These are phyloP conservation scores for Asbolus verrucosus DNA, from an alignment of 1,140 invertebrate species.

Conservation along the genomic window DNA sequence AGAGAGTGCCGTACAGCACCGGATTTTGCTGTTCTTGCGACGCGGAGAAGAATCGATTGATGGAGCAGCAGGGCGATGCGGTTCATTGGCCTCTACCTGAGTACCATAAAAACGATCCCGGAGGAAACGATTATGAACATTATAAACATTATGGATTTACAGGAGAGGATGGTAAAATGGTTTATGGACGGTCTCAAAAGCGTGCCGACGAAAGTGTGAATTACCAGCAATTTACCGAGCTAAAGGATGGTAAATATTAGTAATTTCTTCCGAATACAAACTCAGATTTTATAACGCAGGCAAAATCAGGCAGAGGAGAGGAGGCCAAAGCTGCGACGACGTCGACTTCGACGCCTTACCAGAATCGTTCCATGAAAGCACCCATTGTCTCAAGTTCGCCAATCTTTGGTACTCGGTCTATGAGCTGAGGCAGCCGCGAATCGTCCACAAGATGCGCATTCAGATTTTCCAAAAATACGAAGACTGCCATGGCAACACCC, in stretches of 20 bases:
- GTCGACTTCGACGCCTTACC: slow-evolving; percentile 63
- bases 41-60: slow-evolving; percentile 51
- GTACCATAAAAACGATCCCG: slow-evolving; percentile 45
- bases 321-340: slow-evolving; percentile 67
- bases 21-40: slow-evolving; percentile 69
- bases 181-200: slow-evolving; percentile 78
- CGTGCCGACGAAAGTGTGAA: slow-evolving; percentile 69
- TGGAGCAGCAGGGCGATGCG: slow-evolving; percentile 46
- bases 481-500: slow-evolving; percentile 54
- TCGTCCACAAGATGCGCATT: slow-evolving; percentile 64
- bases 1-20: slow-evolving; percentile 65
- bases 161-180: slow-evolving; percentile 54
- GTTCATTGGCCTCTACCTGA: slow-evolving; percentile 31
- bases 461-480: slow-evolving; percentile 66
- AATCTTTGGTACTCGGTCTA: slow-evolving; percentile 69
- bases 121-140: slow-evolving; percentile 40
- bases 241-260: slow-evolving; percentile 39
- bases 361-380: slow-evolving; percentile 66
- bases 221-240: slow-evolving; percentile 41
- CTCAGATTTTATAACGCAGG: no score
- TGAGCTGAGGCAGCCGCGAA: slow-evolving; percentile 62
- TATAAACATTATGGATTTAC: slow-evolving; percentile 49
- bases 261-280: slow-evolving; percentile 21
- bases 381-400: slow-evolving; percentile 69
- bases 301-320: no score